Conservation (phyloP, 2,797 vertebrate genomes). For the Catostomus latipinnis region DNA sequence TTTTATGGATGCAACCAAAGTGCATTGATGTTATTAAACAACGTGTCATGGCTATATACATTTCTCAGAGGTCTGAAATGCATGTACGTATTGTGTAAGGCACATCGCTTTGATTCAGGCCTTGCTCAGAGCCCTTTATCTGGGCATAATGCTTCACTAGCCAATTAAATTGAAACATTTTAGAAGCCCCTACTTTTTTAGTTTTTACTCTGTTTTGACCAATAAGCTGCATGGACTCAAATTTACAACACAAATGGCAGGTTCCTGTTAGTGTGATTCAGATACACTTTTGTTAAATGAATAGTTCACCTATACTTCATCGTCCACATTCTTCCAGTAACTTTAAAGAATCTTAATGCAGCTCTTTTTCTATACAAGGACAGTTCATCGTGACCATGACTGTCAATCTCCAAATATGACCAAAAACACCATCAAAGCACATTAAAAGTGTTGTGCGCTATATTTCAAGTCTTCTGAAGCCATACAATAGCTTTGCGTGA, state of each 20-base stretch:
- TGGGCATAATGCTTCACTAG: conserved; percentile 42
- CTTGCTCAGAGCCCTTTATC: conserved; percentile 34
- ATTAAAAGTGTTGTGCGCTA: too few relatives aligned
- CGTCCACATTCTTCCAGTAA: background rate
- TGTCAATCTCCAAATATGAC: background rate
- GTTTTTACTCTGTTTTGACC: conserved; percentile 48
- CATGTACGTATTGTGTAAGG: conserved; percentile 52
- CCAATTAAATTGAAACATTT: conserved; percentile 44
- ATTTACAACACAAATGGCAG: background rate
- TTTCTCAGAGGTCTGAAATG: conserved; percentile 48
- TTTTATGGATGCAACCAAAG: conserved; percentile 47
- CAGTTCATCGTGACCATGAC: background rate
- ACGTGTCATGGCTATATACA: conserved; percentile 30
- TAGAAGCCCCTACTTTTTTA: conserved; percentile 44
- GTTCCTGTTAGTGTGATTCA: background rate
- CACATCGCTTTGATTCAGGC: background rate
- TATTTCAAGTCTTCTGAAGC: too few relatives aligned
- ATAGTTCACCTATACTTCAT: background rate
- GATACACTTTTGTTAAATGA: background rate
- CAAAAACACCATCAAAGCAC: too few relatives aligned
- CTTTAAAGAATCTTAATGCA: background rate
- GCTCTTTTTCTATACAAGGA: background rate
- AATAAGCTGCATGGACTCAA: conserved; percentile 40
- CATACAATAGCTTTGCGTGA: too few relatives aligned
- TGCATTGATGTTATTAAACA: conserved; percentile 50